Base-by-base conservation (phyloP, 2,888 invertebrate species). In the Hypselothyrea guttata region DNA sequence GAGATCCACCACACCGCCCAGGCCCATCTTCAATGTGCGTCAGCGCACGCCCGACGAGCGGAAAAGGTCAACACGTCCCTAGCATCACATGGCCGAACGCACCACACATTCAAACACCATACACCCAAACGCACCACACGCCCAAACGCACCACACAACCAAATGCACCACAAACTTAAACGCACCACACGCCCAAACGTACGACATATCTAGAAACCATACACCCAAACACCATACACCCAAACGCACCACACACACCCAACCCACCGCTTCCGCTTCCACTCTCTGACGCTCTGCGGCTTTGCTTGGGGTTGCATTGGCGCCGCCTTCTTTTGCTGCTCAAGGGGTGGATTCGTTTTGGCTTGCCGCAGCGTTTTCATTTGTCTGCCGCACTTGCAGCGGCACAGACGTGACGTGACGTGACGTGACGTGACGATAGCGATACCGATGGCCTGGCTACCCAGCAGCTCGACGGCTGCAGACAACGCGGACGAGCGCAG, bases 361-460 rank as follows among this genome's bases (percentile, higher is more conserved):
- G n/a, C 28, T 34, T 27, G 18, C 44, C 2, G 22, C 31, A 35
- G 51, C 42, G 35, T 27, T 42, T 33, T 69, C 66, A 72, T 62
- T 69, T 52, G 8, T 8, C 7, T 27, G 53, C 33, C 9, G 9
- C 35, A 61, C 9, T 27, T 46, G 37, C 27, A 11, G 27, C 8
- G 18, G 12, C 16, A 28, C 49, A 7, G 71, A 63, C 63, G 54
- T 60, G 34, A 11, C 7, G n/a, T n/a, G n/a, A n/a, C n/a, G n/a
- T n/a, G n/a, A n/a, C n/a, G n/a, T n/a, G n/a, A n/a, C n/a, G n/a
- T n/a, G n/a, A n/a, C n/a, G n/a, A n/a, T n/a, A n/a, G n/a, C n/a
- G n/a, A n/a, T n/a, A n/a, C n/a, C n/a, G n/a, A 82, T 82, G 82
- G 76, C 83, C 44, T 82, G 82, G 82, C 44, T 84, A 44, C 79